These are phyloP conservation scores for Platycheirus albimanus DNA, from an alignment of 2,888 invertebrate genomes.

Conservation along the genomic window DNA sequence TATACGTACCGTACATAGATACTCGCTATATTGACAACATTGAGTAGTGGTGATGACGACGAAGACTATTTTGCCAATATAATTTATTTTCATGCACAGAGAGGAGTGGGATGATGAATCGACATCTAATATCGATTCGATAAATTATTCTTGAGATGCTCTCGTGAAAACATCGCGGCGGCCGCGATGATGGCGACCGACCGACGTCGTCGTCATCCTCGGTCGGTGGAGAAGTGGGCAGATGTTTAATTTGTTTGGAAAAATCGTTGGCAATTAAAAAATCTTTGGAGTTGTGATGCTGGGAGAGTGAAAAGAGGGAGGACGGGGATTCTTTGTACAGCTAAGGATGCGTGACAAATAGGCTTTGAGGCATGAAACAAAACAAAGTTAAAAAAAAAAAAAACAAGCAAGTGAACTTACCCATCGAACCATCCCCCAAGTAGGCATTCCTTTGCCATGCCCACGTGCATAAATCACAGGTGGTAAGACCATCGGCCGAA, in stretches of 20 bases:
- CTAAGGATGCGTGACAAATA: conserved; percentile 74
- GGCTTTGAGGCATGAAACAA: conserved; percentile 39
- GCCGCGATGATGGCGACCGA: conserved; percentile 6
- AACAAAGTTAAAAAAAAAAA: conserved; percentile 18
- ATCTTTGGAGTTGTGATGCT: neutral
- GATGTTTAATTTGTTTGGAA: conserved; percentile 73
- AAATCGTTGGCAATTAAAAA: conserved; percentile 73
- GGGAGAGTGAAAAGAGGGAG: neutral
- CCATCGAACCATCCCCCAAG: conserved; percentile 85
- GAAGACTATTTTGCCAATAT: conserved; percentile 51
- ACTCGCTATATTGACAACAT: conserved; percentile 41
- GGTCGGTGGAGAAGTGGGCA: conserved; percentile 57
- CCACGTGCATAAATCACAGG: conserved; percentile 90
- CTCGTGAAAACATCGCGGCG: conserved; percentile 39
- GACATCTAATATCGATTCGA: conserved; percentile 81
- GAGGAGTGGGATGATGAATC: conserved; percentile 80
- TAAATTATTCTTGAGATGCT: conserved; percentile 76
- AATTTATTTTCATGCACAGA: conserved; percentile 62
- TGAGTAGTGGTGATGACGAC: conserved; percentile 34
- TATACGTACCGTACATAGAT: no score
- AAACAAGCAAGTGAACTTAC: conserved; percentile 82
- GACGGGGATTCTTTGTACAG: conserved; percentile 11
- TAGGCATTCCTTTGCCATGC: conserved; percentile 86
- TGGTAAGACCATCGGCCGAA: conserved; percentile 87
- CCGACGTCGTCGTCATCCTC: neutral